Percentiles rank a stretch among this genome's conserved stretches.
These are phyloP conservation scores for Oncorhynchus keta DNA, from an alignment of 2,113 vertebrate genomes.

Conservation along the genomic window DNA sequence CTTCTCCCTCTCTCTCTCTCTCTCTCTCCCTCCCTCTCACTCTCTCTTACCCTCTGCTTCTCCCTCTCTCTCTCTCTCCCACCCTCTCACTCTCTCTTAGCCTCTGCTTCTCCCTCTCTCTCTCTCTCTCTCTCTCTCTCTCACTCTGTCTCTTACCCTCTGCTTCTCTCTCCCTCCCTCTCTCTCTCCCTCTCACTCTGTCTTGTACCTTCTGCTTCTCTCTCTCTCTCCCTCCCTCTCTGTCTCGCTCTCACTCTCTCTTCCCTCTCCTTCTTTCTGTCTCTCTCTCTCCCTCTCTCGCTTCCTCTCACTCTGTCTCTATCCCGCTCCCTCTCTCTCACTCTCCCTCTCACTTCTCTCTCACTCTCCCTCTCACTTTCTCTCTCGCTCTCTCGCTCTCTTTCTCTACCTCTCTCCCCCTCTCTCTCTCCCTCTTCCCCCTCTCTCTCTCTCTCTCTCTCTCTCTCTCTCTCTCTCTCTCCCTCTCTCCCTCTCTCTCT, in stretches of 20 bases:
- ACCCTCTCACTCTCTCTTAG: too few species aligned
- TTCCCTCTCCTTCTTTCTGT: too few species aligned
- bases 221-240: too few species aligned
- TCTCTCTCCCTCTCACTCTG: conserved; percentile 12
- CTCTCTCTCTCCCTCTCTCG: neutral
- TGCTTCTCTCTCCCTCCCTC: too few species aligned
- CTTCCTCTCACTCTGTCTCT: neutral
- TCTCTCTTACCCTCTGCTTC: too few species aligned
- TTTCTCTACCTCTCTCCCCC: conserved; percentile 13
- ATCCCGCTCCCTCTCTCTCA: neutral
- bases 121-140: too few species aligned
- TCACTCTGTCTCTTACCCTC: too few species aligned
- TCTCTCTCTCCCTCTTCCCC: conserved; percentile 39
- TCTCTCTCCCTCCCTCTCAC: too few species aligned
- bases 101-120: too few species aligned
- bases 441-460: neutral
- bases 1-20: too few species aligned
- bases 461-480: neutral
- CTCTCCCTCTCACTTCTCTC: neutral
- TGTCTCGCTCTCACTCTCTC: too few species aligned
- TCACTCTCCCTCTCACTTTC: neutral
- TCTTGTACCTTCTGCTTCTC: too few species aligned
- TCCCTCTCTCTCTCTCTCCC: conserved; percentile 8
- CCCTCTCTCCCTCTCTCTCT: neutral
- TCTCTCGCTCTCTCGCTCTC: neutral